Evolutionary conservation across 2,797 vertebrate genomes (phyloP), one percentile per base, ranked within the genome.

Genomic region (Tapera naevia): DNA sequence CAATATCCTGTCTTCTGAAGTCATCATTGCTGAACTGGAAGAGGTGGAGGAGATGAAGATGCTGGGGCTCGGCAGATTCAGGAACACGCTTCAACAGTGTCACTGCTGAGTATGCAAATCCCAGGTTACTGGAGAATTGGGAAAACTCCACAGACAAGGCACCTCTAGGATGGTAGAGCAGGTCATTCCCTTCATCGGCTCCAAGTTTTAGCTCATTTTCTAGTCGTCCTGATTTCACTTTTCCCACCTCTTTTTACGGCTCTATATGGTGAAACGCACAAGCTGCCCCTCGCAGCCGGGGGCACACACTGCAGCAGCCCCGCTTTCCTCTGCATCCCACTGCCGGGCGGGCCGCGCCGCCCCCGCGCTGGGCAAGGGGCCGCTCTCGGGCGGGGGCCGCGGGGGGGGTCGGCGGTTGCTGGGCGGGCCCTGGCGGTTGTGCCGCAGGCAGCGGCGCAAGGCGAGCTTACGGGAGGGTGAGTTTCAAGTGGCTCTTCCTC

Each of bases 221-320:
- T 51, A 22, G 7, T 13, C 1, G 0, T 41, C 17, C 10, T 39
- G 2, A 2, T 80, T 45, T 56, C 24, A 30, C 23, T 33, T 33
- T 61, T 60, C 39, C 28, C 3, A 6, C 5, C n/a, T 54, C 13
- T 57, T 45, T 60, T 33, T 57, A 37, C 4, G 5, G 45, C 30
- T 41, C 23, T 48, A 0, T 43, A 8, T 53, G 80, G 17, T 25
- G 58, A 53, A 57, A 43, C 3, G 4, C 9, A 14, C 15, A 35
- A 57, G 23, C 35, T 2, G 0, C 23, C 13, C 35, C 24, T n/a
- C 23, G 21, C 33, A 16, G 7, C 22, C 5, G 1, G 16, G 16
- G 33, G n/a, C 64, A 33, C 9, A 1, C 6, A 3, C 6, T 0
- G 1, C 56, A 17, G 35, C 17, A 17, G 15, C 6, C 10, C 27